Conservation (phyloP, 30 jellyfish, hydroid and myxozoan species). For the Haliclystus octoradiatus region DNA sequence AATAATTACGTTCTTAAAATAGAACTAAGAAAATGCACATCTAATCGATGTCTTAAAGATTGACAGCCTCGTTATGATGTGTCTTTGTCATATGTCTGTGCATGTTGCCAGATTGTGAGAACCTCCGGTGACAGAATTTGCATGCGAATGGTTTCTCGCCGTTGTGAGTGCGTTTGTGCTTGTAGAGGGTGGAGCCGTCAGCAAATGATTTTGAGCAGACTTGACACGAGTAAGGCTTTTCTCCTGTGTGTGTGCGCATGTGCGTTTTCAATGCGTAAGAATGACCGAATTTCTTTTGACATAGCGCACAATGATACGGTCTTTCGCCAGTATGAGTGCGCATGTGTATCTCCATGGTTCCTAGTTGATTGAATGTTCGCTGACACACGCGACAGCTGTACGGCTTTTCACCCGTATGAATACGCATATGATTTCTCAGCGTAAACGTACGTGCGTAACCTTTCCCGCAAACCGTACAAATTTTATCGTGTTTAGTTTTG, state of each 20-base stretch:
- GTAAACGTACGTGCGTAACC: constrained; percentile 61
- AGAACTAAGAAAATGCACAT: too few relatives aligned
- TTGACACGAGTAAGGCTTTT: constrained; percentile 56
- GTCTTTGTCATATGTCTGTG: constrained; percentile 51
- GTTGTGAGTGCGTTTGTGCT: constrained; percentile 53
- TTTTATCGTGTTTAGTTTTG: constrained; percentile 6
- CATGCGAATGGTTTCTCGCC: constrained; percentile 66
- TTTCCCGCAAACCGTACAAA: constrained; percentile 45
- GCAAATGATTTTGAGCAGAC: constrained; percentile 42
- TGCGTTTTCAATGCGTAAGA: constrained; percentile 61
- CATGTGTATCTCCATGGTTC: constrained; percentile 61
- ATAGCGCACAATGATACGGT: constrained; percentile 43
- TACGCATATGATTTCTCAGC: constrained; percentile 51
- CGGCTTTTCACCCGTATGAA: constrained; percentile 59
- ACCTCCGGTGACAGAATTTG: constrained; percentile 26
- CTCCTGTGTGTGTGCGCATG: constrained; percentile 57
- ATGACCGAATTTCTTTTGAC: constrained; percentile 49
- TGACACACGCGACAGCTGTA: constrained; percentile 39
- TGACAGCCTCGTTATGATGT: too few relatives aligned
- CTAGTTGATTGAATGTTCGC: constrained; percentile 51
- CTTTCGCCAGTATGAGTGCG: constrained; percentile 57
- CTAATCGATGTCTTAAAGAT: too few relatives aligned
- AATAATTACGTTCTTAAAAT: too few relatives aligned
- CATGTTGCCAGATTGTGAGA: constrained; percentile 77
- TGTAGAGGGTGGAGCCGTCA: constrained; percentile 67